Evolutionary conservation across 2,888 invertebrate genomes (phyloP), one percentile per base, ranked within the genome.

Genomic region (Melanophora roralis): DNA sequence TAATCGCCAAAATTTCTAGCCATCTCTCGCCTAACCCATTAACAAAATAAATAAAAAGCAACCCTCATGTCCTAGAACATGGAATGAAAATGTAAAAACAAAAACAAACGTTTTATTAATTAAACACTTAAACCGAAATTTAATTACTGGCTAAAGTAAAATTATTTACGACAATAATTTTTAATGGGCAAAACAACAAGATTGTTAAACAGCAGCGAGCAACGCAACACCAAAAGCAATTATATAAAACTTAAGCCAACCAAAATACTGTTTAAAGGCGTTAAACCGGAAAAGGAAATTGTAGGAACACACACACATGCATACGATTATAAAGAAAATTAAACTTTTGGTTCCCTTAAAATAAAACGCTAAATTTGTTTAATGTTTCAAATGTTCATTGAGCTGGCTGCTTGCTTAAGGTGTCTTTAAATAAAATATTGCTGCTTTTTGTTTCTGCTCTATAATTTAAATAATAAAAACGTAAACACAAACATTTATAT

Each of bases 211-310:
- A 32, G 34, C 19, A 19, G 49, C 69, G 38, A 57, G 36, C 47
- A 14, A 49, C 14, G 27, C 7, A 12, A 9, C 12, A 16, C 27
- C 40, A 49, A 8, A 51, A 49, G 34, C 59, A 53, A 67, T 69
- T 78, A 81, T 78, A 72, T 59, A 64, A n/a, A 16, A 67, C 32
- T 32, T 62, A 40, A 49, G 27, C 21, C 32, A 78, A 59, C 65
- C 59, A 49, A 65, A 65, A 65, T n/a, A 59, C 53, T 21, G 7
- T 65, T 64, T 55, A 23, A 23, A 71, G 75, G 79, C 75, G 67
- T 72, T 72, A 62, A 55, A 65, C 9, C 67, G 60, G 67, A 71
- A 79, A 49, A 75, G 75, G 71, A 72, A 80, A 67, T 80, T 62
- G 71, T 62, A 45, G 16, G 9, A 51, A 55, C 9, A 51, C 34